These are phyloP conservation scores for Drosophila sordidapex DNA, from an alignment of 2,888 invertebrate genomes.

Conservation along the genomic window DNA sequence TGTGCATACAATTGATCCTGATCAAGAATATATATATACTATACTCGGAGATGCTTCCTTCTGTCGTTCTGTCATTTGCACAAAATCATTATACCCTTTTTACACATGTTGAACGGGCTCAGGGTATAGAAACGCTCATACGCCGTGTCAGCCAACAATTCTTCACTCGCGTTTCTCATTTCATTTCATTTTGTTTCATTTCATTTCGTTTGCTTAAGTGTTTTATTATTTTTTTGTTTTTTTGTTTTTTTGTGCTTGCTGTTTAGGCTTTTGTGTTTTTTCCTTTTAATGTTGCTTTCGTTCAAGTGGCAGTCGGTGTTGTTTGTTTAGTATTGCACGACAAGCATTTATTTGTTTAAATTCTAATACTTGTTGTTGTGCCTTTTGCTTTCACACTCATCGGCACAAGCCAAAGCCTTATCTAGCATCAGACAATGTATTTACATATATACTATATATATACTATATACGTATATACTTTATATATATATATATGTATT, in stretches of 20 bases:
- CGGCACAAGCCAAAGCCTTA: constrained; percentile 9
- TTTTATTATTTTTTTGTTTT: constrained; percentile 37
- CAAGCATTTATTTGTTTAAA: constrained; percentile 45
- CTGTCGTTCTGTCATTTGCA: neutral
- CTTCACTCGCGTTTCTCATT: constrained; percentile 37
- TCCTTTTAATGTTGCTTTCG: constrained; percentile 42
- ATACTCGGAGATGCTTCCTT: neutral
- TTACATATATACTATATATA: neutral
- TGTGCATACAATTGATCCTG: neutral
- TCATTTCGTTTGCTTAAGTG: constrained; percentile 70
- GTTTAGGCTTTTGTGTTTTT: constrained; percentile 23
- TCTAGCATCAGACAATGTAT: neutral
- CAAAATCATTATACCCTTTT: neutral
- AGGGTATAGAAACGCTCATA: constrained; percentile 48
- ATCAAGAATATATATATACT: neutral
- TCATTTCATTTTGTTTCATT: constrained; percentile 41
- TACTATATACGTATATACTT: no score
- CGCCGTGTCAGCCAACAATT: constrained; percentile 57
- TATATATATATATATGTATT: neutral
- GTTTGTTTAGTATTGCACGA: constrained; percentile 54
- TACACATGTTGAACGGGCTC: neutral
- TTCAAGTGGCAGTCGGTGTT: constrained; percentile 43
- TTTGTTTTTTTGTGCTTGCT: constrained; percentile 6
- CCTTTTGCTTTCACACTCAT: constrained; percentile 15
- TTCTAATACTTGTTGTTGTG: constrained; percentile 6